Conservation (phyloP, 2,888 invertebrate genomes). For the Germaria angustata region DNA sequence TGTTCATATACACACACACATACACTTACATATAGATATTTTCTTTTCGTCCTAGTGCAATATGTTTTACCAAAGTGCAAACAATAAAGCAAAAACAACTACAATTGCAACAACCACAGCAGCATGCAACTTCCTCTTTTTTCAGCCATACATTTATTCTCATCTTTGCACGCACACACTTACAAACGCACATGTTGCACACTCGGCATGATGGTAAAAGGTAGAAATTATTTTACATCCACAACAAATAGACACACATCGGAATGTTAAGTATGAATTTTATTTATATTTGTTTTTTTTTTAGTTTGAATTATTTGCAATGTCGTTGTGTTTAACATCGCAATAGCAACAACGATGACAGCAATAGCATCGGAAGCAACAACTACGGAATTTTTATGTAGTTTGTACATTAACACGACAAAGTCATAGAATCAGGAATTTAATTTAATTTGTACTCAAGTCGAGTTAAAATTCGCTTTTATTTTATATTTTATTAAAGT, state of each 20-base stretch:
- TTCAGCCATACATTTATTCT: neutral
- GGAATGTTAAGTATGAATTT: slow-evolving; percentile 57
- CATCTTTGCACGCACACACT: neutral
- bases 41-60: slow-evolving; percentile 39
- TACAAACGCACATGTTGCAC: neutral
- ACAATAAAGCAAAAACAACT: slow-evolving; percentile 44
- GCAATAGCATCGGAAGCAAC: slow-evolving; percentile 9
- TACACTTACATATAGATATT: neutral
- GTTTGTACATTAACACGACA: slow-evolving; percentile 44
- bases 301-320: slow-evolving; percentile 41
- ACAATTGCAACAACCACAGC: slow-evolving; percentile 1
- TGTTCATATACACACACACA: neutral
- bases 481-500: slow-evolving; percentile 53
- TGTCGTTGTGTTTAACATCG: slow-evolving; percentile 19
- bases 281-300: slow-evolving; percentile 37
- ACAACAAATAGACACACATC: slow-evolving; percentile 26
- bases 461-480: slow-evolving; percentile 67
- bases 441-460: slow-evolving; percentile 68
- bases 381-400: slow-evolving; percentile 35
- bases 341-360: neutral
- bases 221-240: slow-evolving; percentile 36
- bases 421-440: slow-evolving; percentile 65
- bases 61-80: slow-evolving; percentile 41
- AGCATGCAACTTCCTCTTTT: slow-evolving; percentile 14
- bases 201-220: neutral